Conservation (phyloP, 2,113 vertebrate genomes). For the Elgaria multicarinata region DNA sequence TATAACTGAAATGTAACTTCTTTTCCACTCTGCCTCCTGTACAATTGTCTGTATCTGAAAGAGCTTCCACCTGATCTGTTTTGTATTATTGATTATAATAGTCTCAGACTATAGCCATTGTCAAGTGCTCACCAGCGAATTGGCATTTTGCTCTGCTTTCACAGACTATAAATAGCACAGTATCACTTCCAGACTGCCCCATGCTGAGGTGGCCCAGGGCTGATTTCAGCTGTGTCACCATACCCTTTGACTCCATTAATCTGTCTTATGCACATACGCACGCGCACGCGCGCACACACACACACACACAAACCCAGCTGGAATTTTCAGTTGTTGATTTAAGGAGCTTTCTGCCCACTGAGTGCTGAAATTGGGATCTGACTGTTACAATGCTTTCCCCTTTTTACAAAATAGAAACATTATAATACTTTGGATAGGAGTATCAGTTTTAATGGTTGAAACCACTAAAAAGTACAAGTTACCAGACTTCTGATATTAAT, state of each 20-base stretch:
- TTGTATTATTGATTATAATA: constrained; percentile 19
- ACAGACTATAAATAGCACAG: neutral
- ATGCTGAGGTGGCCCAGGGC: constrained; percentile 25
- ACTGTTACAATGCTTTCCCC: neutral
- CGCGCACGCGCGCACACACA: too few relatives aligned
- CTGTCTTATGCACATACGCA: constrained; percentile 16
- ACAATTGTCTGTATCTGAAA: neutral
- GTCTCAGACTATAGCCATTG: constrained; percentile 14
- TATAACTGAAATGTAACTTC: neutral
- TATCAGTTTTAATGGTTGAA: neutral
- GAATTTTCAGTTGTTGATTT: neutral
- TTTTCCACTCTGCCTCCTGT: neutral
- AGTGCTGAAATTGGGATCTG: neutral
- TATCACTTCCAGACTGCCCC: neutral
- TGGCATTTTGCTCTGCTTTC: constrained; percentile 16
- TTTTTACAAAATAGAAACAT: neutral
- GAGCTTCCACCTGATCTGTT: neutral
- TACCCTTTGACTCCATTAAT: constrained; percentile 18
- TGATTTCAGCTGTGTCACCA: constrained; percentile 12
- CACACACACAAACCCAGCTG: constrained; percentile 1
- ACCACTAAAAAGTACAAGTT: neutral
- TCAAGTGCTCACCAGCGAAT: neutral
- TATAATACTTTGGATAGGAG: neutral
- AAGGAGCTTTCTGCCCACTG: neutral
- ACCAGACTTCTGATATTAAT: neutral